Conservation (phyloP, 2,797 vertebrate species). For the Phoxinus dragarum region DNA sequence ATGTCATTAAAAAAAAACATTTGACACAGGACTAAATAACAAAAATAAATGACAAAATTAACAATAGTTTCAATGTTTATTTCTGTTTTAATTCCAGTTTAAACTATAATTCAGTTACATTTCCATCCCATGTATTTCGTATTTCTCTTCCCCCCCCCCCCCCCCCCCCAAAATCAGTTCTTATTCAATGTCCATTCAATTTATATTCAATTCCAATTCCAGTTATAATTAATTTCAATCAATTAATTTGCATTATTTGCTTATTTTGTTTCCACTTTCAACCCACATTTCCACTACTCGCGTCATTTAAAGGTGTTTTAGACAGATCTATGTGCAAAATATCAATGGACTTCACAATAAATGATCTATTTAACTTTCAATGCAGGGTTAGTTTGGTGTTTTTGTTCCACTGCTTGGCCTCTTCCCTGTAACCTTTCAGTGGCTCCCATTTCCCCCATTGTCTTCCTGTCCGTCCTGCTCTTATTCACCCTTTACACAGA, state of each 20-base stretch:
- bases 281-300: not conserved
- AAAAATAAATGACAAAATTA: too few relatives aligned
- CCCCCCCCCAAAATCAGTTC: too few relatives aligned
- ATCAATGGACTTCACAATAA: not conserved
- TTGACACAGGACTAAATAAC: too few relatives aligned
- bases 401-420: not conserved
- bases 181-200: not conserved
- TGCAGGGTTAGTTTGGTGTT: not conserved
- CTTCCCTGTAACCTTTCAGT: not conserved
- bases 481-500: conserved; percentile 58
- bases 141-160: not conserved
- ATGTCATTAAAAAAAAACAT: too few relatives aligned
- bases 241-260: too few relatives aligned
- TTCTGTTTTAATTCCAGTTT: not conserved
- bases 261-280: not conserved
- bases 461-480: conserved; percentile 65
- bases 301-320: not conserved
- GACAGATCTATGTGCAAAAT: not conserved
- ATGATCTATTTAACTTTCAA: not conserved
- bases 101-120: not conserved
- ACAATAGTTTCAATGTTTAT: not conserved
- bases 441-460: conserved; percentile 5
- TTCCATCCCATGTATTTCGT: not conserved
- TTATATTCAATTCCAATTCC: not conserved
- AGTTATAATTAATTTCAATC: not conserved